Evolutionary conservation across 2,113 vertebrate genomes (phyloP), one percentile per base, ranked within the genome.

Genomic region (Gavialis gangeticus): DNA sequence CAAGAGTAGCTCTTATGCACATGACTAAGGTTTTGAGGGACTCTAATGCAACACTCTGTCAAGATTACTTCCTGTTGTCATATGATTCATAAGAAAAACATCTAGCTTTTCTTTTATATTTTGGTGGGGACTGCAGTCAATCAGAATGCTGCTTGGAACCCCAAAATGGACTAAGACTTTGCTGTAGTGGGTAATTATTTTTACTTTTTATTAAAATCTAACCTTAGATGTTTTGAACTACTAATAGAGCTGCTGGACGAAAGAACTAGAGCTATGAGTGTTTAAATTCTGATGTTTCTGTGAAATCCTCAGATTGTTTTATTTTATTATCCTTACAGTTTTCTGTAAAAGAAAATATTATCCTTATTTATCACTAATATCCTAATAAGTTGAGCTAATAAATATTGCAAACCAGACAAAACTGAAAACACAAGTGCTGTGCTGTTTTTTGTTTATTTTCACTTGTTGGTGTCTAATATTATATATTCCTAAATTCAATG

Each of bases 271-370:
- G 93, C 87, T 97, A 95, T 64, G 82, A 96, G 96, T 96, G 92
- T 96, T 96, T 87, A 94, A 97, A 97, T 96, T 97, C 97, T 98
- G 97, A 97, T 85, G 95, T 98, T 98, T 97, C 97, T 97, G 96
- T 98, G 97, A 98, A 98, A 98, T 97, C 76, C 96, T 98, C 97
- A 97, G 97, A 98, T 95, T 97, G 95, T 97, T 98, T 94, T 93
- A 95, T 95, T 78, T 85, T 95, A 87, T 83, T 80, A 93, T 91
- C 92, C 89, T 97, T 97, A 97, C 91, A 92, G 55, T 95, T 98
- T 97, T 98, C 96, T 97, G 96, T 97, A 97, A 97, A 95, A 97
- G 95, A 94, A 95, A 94, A 88, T 94, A 95, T 82, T 92, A 89
- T 76, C 75, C 95, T 96, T 97, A 98, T 98, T 98, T 98, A 98